Conservation (phyloP, 2,113 vertebrate species). For the Phrynosoma platyrhinos region DNA sequence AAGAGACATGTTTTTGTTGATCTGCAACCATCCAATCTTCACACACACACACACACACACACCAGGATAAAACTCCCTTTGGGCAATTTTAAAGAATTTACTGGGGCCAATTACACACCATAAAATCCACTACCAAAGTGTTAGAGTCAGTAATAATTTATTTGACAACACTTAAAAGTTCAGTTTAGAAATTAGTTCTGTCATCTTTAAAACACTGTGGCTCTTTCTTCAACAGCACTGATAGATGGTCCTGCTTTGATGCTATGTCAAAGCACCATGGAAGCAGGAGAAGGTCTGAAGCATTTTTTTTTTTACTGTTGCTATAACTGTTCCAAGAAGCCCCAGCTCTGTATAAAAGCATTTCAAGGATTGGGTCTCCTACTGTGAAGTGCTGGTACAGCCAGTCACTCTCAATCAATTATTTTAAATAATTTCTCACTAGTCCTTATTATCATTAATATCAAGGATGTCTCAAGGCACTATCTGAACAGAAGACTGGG, state of each 20-base stretch:
- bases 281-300: constrained; percentile 56
- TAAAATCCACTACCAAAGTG: constrained; percentile 41
- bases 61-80: not conserved
- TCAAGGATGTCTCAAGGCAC: constrained; percentile 65
- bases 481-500: constrained; percentile 55
- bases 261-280: constrained; percentile 60
- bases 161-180: constrained; percentile 53
- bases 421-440: constrained; percentile 64
- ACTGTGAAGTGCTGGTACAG: constrained; percentile 45
- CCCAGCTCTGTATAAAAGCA: constrained; percentile 54
- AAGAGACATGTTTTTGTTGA: not conserved
- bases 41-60: not conserved
- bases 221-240: constrained; percentile 47
- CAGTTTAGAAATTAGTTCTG: constrained; percentile 50
- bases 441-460: constrained; percentile 67
- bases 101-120: constrained; percentile 39
- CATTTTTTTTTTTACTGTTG: not conserved
- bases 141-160: constrained; percentile 58
- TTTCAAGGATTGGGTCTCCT: constrained; percentile 59
- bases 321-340: constrained; percentile 61
- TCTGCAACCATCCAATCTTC: too few relatives aligned
- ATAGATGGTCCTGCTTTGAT: constrained; percentile 64
- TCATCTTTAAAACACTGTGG: constrained; percentile 56
- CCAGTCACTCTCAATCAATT: constrained; percentile 66
- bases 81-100: constrained; percentile 2